Conservation (phyloP, 2,797 vertebrate species). For the Fistularia tabacaria region DNA sequence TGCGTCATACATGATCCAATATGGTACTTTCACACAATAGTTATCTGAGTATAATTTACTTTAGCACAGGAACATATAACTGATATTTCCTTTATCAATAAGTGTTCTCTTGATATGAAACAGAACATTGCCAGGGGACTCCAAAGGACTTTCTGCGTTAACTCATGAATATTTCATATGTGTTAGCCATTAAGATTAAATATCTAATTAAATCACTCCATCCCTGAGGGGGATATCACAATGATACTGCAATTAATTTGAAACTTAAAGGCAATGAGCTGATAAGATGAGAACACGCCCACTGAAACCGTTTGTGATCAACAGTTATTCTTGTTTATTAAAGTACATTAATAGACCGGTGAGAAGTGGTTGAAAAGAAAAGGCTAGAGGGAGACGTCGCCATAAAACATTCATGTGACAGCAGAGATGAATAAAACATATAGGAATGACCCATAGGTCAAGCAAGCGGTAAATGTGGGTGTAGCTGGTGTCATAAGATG, state of each 20-base stretch:
- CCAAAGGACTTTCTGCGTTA: slow-evolving; percentile 42
- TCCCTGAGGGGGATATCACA: slow-evolving; percentile 51
- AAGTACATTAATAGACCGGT: slow-evolving; percentile 18
- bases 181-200: slow-evolving; percentile 53
- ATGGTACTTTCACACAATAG: slow-evolving; percentile 1
- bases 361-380: slow-evolving; percentile 19
- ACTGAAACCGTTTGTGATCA: slow-evolving; percentile 38
- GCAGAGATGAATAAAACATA: slow-evolving; percentile 60
- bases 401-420: slow-evolving; percentile 59
- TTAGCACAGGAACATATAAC: slow-evolving; percentile 31
- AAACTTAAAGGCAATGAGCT: slow-evolving; percentile 58
- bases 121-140: slow-evolving; percentile 34
- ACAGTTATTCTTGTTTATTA: slow-evolving; percentile 26
- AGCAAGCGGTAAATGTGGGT: slow-evolving; percentile 41
- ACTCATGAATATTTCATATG: slow-evolving; percentile 62
- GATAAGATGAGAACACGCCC: slow-evolving; percentile 42
- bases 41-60: neutral
- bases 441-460: slow-evolving; percentile 49
- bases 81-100: slow-evolving; percentile 54
- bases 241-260: slow-evolving; percentile 64
- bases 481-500: slow-evolving; percentile 40
- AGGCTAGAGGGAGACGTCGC: slow-evolving; percentile 12
- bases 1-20: slow-evolving; percentile 2
- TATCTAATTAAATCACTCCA: slow-evolving; percentile 59
- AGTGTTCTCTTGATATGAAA: slow-evolving; percentile 38